A percentile compares a stretch with the other conserved stretches of the same genome.
phyloP scores from a whole-genome alignment of 2,888 invertebrate genomes.

The Falcaria lacertinaria region DNA sequence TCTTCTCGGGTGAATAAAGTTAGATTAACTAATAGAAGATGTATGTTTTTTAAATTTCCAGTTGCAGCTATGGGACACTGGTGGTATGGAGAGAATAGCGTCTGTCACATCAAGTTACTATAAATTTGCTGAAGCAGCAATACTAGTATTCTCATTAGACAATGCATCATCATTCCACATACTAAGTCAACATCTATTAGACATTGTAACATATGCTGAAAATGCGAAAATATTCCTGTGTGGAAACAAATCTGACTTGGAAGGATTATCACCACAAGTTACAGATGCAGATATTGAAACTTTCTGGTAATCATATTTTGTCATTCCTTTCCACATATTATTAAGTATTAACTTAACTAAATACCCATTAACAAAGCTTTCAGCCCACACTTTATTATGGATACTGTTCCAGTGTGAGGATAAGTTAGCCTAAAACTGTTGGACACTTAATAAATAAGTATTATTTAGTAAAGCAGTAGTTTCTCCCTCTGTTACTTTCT shows the following conservation, averaged over 20 bases:
- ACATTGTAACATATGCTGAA: constrained; percentile 96
- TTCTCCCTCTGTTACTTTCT: too few species aligned
- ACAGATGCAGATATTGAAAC: constrained; percentile 93
- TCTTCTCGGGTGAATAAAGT: too few species aligned
- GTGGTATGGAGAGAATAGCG: constrained; percentile 97
- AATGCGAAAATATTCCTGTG: constrained; percentile 97
- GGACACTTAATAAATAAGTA: too few species aligned
- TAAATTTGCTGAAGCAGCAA: constrained; percentile 96
- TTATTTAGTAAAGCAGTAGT: too few species aligned
- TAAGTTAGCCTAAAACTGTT: too few species aligned
- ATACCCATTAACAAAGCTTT: too few species aligned
- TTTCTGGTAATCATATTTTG: constrained; percentile 82
- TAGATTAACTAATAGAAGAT: neutral
- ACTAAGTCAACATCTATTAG: constrained; percentile 93
- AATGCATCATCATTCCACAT: constrained; percentile 96
- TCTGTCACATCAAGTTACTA: constrained; percentile 97
- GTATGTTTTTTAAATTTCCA: constrained; percentile 52
- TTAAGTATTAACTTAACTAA: too few species aligned
- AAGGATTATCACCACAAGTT: constrained; percentile 86
- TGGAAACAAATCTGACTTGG: constrained; percentile 93
- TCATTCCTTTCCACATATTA: too few species aligned
- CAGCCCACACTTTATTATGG: too few species aligned
- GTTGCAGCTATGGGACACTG: constrained; percentile 98
- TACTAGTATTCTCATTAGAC: constrained; percentile 93
- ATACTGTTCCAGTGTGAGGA: too few species aligned